A percentile compares a stretch with the other conserved stretches of the same genome.
Conservation (phyloP, 1,140 invertebrate genomes). For the Zaprionus taronus region DNA sequence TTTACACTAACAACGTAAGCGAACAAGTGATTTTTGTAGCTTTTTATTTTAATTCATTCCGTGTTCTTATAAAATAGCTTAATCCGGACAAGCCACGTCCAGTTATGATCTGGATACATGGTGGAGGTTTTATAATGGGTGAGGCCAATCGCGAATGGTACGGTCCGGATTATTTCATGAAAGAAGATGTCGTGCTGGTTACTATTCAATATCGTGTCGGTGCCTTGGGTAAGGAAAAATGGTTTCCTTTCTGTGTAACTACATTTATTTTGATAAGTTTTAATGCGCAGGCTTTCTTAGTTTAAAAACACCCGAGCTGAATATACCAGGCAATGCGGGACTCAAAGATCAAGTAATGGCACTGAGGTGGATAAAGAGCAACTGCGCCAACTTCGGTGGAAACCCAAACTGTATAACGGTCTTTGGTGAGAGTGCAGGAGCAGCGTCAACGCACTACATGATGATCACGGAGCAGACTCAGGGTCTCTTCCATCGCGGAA, state of each 20-base stretch:
- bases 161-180: conserved; percentile 87
- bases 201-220: conserved; percentile 85
- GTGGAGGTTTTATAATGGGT: conserved; percentile 87
- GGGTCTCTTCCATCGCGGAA: conserved; percentile 85
- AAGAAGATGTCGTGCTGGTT: conserved; percentile 85
- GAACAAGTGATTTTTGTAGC: conserved; percentile 4
- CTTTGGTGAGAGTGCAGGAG: conserved; percentile 85
- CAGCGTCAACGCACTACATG: conserved; percentile 86
- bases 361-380: conserved; percentile 87
- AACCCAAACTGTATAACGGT: conserved; percentile 85
- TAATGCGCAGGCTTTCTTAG: conserved; percentile 70
- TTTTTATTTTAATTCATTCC: not conserved
- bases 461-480: conserved; percentile 85
- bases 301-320: conserved; percentile 63
- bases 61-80: conserved; percentile 42
- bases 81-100: conserved; percentile 68
- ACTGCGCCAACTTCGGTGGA: conserved; percentile 86
- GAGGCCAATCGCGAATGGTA: conserved; percentile 74
- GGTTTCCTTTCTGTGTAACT: not conserved
- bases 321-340: conserved; percentile 87
- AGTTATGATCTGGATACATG: conserved; percentile 86
- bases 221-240: conserved; percentile 75
- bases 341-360: conserved; percentile 89
- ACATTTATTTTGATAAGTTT: not conserved
- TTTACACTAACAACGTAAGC: conserved; percentile 88